Evolutionary conservation across 2,113 vertebrate species (phyloP), one percentile per base, ranked within the genome.

Genomic region (Ctenomys sociabilis): DNA sequence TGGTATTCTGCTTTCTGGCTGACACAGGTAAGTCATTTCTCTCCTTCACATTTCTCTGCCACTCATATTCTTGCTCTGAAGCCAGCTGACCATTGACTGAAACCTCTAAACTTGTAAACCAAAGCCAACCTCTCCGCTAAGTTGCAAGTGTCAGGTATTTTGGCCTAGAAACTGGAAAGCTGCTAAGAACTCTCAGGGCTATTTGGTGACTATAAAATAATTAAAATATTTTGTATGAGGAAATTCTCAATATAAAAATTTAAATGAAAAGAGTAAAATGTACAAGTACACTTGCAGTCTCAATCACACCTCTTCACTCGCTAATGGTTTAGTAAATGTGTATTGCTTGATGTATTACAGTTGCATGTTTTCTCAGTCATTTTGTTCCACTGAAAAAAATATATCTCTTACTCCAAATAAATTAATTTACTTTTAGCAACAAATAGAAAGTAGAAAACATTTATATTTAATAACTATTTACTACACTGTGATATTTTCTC

Each of bases 381-480:
- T 89, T 86, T 59, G 7, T 45, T 19, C 10, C 45, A n/a, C 10
- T 73, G 22, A 40, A 35, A 81, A 81, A 75, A 49, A 54, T 54
- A 49, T 0, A 40, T 43, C 5, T 9, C 10, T 30, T 64, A 5
- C 3, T 22, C 70, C 22, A 54, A 45, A 90, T 6, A 83, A 86
- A 90, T 85, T 49, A 35, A 11, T 81, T 95, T 68, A 13, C 35
- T 63, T 28, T 0, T 3, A 88, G 54, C 11, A 35, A 73, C 68
- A 85, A 88, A 45, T 63, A 24, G 57, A 40, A 87, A 26, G 16
- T 75, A 30, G 35, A 7, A 64, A 88, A 88, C 21, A 13, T 5
- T 89, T 63, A 43, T 92, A 85, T 80, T 91, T 85, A 26, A 59
- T 88, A 64, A n/a, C 61, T 80, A 43, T 54, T 80, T 93, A 43